Conservation (phyloP, 2,888 invertebrate genomes). For the Deroplatys truncata region DNA sequence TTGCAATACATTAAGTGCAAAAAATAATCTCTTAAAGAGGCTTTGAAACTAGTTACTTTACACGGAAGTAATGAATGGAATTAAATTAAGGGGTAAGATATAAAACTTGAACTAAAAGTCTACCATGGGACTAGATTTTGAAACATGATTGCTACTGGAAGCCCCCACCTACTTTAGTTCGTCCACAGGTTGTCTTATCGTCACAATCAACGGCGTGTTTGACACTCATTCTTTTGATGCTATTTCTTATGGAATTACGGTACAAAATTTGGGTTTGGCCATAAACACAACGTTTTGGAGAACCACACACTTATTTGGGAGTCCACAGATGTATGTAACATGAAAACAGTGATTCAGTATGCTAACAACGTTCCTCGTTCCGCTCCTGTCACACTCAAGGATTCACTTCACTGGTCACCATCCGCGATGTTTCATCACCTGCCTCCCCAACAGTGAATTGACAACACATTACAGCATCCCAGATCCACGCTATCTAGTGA, state of each 20-base stretch:
- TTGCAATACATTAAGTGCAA: too few relatives aligned
- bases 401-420: background rate
- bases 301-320: background rate
- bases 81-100: background rate
- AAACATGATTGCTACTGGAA: background rate
- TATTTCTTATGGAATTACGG: background rate
- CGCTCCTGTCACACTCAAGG: background rate
- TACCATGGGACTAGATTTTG: background rate
- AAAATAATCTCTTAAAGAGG: too few relatives aligned
- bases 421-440: background rate
- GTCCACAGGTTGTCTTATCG: background rate
- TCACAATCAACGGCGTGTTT: background rate
- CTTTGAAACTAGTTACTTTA: background rate
- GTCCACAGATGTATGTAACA: background rate
- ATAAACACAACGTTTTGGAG: background rate
- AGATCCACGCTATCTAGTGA: slow-evolving; percentile 14
- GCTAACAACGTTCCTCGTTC: background rate
- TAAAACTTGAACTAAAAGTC: background rate
- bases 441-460: background rate
- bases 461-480: background rate
- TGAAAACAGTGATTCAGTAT: background rate
- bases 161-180: background rate
- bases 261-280: slow-evolving; percentile 1
- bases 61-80: background rate
- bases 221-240: background rate